Conservation (phyloP, 2,797 vertebrate species). For the Ctenosaura bakeri region DNA sequence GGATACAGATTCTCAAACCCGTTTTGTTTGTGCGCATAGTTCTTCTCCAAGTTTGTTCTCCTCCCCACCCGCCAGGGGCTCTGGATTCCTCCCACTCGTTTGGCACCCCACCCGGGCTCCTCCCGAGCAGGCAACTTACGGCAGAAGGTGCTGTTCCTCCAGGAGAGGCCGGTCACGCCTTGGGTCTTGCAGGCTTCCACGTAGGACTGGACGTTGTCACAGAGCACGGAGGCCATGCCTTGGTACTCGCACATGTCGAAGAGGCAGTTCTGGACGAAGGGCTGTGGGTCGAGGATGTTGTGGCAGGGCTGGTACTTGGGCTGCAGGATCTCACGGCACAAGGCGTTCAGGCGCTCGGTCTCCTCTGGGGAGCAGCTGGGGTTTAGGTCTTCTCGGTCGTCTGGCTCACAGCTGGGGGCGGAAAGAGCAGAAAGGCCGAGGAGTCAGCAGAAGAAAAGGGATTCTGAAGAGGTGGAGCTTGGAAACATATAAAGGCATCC, state of each 20-base stretch:
- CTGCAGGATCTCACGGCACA: constrained; percentile 76
- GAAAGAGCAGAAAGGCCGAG: not conserved
- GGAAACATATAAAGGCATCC: no score
- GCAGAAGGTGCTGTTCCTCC: constrained; percentile 86
- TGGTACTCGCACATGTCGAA: constrained; percentile 86
- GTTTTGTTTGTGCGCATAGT: constrained; percentile 46
- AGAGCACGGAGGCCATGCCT: constrained; percentile 79
- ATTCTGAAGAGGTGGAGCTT: no score
- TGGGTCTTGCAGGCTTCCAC: constrained; percentile 83
- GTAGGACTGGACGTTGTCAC: constrained; percentile 86
- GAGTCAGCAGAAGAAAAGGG: no score
- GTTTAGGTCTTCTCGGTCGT: constrained; percentile 75
- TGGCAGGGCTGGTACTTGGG: constrained; percentile 83
- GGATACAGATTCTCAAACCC: no score
- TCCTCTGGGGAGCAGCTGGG: constrained; percentile 76
- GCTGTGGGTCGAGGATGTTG: constrained; percentile 74
- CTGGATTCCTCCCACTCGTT: no score
- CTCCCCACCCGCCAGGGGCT: no score
- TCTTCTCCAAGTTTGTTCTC: constrained; percentile 70
- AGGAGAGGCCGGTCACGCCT: constrained; percentile 79
- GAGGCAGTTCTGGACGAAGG: constrained; percentile 85
- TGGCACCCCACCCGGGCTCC: fast-evolving
- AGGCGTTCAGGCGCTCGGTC: constrained; percentile 59
- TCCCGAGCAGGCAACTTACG: constrained; percentile 76
- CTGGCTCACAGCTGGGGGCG: constrained; percentile 75